A percentile compares a stretch with the other conserved stretches of the same genome.
Conservation (phyloP, 2,888 invertebrate genomes). For the Camponotus fellah region DNA sequence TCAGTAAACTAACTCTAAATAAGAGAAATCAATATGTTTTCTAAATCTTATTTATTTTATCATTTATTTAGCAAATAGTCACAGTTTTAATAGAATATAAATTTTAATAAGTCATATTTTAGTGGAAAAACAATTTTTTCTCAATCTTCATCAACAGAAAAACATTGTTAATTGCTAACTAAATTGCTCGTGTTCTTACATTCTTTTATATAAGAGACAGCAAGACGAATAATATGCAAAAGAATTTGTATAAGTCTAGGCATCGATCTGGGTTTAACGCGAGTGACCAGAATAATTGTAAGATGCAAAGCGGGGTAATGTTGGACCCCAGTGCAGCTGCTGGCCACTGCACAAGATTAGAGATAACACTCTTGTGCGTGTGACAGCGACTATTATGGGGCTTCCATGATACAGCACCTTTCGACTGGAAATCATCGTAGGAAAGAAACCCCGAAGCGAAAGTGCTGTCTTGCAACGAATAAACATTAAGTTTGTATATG, state of each 20-base stretch:
- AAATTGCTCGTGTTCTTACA: neutral
- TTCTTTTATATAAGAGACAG: neutral
- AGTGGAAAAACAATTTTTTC: neutral
- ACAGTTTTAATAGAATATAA: constrained; percentile 1
- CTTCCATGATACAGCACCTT: constrained; percentile 83
- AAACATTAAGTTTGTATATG: neutral
- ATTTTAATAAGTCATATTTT: too few species aligned
- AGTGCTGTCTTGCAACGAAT: neutral
- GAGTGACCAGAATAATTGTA: constrained; percentile 29
- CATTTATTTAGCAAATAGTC: neutral
- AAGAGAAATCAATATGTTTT: neutral
- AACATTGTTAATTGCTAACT: neutral
- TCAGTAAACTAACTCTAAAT: neutral
- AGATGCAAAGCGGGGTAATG: constrained; percentile 23
- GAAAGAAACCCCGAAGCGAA: constrained; percentile 46
- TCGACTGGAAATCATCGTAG: constrained; percentile 56
- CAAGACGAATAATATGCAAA: neutral
- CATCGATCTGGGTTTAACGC: neutral
- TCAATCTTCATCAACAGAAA: neutral
- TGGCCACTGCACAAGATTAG: constrained; percentile 99
- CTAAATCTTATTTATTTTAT: neutral
- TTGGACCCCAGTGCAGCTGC: constrained; percentile 97
- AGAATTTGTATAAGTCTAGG: neutral
- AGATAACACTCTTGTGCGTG: constrained; percentile 98
- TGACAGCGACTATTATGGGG: constrained; percentile 99